phyloP scores from a whole-genome alignment of 2,888 invertebrate genomes.

The Habroteleia sp. region DNA sequence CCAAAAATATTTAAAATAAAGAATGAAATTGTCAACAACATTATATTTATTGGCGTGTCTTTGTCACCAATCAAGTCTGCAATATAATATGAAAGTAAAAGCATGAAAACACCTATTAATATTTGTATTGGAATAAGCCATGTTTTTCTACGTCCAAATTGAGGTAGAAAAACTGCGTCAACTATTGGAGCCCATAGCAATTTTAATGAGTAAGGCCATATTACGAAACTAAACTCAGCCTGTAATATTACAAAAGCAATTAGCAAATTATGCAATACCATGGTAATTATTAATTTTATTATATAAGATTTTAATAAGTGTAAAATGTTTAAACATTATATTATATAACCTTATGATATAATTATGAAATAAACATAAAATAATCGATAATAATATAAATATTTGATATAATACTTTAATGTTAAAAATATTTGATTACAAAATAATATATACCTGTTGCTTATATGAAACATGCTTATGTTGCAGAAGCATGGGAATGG shows the following conservation, averaged over 20 bases:
- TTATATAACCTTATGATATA: no score
- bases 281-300: no score
- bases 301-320: no score
- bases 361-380: no score
- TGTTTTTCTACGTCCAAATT: conserved; percentile 96
- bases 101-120: conserved; percentile 93
- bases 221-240: conserved; percentile 96
- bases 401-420: no score
- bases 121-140: conserved; percentile 98
- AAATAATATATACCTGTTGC: conserved; percentile 90
- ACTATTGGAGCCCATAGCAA: conserved; percentile 99
- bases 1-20: conserved; percentile 96
- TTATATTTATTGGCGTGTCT: conserved; percentile 85
- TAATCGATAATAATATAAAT: no score
- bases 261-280: conserved; percentile 1
- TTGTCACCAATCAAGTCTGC: conserved; percentile 89
- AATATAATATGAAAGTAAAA: conserved; percentile 89
- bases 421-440: no score
- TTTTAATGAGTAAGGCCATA: conserved; percentile 96
- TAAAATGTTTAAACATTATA: no score
- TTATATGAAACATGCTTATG: conserved; percentile 95
- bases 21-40: conserved; percentile 91
- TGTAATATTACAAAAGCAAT: conserved; percentile 78
- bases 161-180: conserved; percentile 91
- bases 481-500: conserved; percentile 97